Evolutionary conservation across 2,113 vertebrate genomes (phyloP), one percentile per base, ranked within the genome.

Genomic region (Triplophysa tibetana): DNA sequence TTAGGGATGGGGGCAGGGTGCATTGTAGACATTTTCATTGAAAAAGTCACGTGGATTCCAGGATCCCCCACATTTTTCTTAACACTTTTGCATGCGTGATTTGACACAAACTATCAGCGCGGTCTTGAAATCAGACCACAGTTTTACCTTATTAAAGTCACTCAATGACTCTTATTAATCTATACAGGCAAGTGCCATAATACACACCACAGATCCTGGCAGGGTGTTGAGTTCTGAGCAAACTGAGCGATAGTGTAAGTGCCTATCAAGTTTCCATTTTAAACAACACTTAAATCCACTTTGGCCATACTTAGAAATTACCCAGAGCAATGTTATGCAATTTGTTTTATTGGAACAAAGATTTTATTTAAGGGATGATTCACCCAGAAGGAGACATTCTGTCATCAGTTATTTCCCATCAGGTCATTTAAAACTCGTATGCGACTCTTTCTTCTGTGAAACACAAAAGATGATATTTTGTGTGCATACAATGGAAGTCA

Each of bases 11-110:
- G 61, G 75, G 75, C 24, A 52, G 75, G 43, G 75, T 23, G 61
- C 45, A 77, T 77, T 77, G 75, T 77, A 77, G 56, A 75, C 14
- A 14, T 29, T 63, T 50, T 63, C 38, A 41, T 67, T 60, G 38
- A 26, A 66, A 67, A 62, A 67, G 52, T 68, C 64, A 54, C 70
- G 54, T 61, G 58, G 64, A 60, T 66, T 58, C 62, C 70, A 75
- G 45, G 24, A 56, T 41, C 63, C 48, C 63, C 63, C 58, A 1
- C 13, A 19, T 65, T 58, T 64, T 21, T 16, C 52, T 10, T 12
- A 67, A n/a, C 48, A 3, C 69, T 38, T 65, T 76, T 83, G 68
- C 68, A 78, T 78, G 74, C 68, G 65, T 68, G 62, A 81, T 81
- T 81, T 73, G 68, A 77, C 41, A 58, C 33, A 24, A 62, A 80